phyloP scores from a whole-genome alignment of 2,797 vertebrate species.

The Aldrovandia affinis region DNA sequence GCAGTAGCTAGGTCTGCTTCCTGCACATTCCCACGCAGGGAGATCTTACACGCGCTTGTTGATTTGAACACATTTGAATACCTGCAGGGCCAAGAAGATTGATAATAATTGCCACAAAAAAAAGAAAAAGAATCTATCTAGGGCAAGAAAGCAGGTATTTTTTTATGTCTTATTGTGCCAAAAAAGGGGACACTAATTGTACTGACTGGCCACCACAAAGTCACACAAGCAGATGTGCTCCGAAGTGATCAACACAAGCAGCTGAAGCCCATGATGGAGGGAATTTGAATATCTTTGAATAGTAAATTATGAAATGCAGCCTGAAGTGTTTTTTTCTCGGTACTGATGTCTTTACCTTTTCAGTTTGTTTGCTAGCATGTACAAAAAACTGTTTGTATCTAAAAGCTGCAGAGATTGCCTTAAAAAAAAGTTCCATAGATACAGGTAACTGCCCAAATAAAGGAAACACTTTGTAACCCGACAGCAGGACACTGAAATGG shows the following conservation, averaged over 20 bases:
- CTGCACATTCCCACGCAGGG: not conserved
- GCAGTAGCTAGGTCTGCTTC: not conserved
- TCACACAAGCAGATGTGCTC: not conserved
- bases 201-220: not conserved
- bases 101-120: slow-evolving; percentile 47
- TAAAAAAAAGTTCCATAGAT: not conserved
- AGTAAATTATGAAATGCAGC: slow-evolving; percentile 29
- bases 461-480: too few species aligned
- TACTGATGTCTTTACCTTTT: slow-evolving; percentile 26
- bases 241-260: not conserved
- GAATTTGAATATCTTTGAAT: slow-evolving; percentile 17
- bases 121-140: slow-evolving; percentile 13
- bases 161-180: slow-evolving; percentile 12
- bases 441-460: too few species aligned
- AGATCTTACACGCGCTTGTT: slow-evolving; percentile 29
- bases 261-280: slow-evolving; percentile 14
- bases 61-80: slow-evolving; percentile 46
- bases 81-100: slow-evolving; percentile 46
- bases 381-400: not conserved
- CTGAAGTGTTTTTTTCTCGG: slow-evolving; percentile 27
- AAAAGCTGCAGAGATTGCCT: not conserved
- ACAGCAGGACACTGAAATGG: too few species aligned
- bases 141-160: slow-evolving; percentile 7
- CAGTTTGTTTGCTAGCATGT: not conserved
- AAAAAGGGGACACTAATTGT: slow-evolving; percentile 13